Base-by-base conservation (phyloP, 1,140 invertebrate genomes). In the Scaptomyza montana region DNA sequence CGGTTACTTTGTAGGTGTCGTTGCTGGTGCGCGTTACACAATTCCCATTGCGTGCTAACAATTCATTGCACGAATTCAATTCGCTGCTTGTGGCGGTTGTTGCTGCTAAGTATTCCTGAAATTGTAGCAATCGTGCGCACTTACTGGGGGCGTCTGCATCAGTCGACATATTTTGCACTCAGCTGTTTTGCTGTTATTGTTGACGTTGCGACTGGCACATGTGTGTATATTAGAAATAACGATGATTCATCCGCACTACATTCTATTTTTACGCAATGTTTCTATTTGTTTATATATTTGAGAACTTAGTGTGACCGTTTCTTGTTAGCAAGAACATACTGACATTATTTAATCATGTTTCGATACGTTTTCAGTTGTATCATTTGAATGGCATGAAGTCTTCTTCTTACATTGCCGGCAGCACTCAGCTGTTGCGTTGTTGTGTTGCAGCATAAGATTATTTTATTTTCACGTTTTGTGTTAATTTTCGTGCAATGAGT, bases 1-100 rank as follows among this genome's bases (percentile, higher is more conserved):
- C 41, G n/a, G 56, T 80, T 12, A 91, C 77, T 25, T 78, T 74
- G 63, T 91, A 91, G 8, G 90, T 91, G 41, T 91, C 90, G 39
- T 63, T 90, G 56, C 73, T 79, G 33, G 54, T 87, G 9, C 90
- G 82, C 43, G 80, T 81, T 79, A 90, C 81, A 85, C 85, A 90
- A 69, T 45, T 72, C 9, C 62, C 36, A 9, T 70, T 64, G n/a
- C 45, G 60, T 36, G 51, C 8, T 21, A 46, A 62, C 28, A 46
- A 62, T 30, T 87, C 75, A 45, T 67, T 75, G 8, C 16, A 43
- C 51, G 78, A 50, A 43, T 33, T 73, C 33, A 61, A 50, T 62
- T 72, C 50, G 45, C 62, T 57, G 68, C 56, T 51, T n/a, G 50
- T 77, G 36, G 46, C 53, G 6, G 61, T 69, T 13, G 45, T 62